phyloP scores from a whole-genome alignment of 2,797 vertebrate species.

The Emydoidea blandingii region DNA sequence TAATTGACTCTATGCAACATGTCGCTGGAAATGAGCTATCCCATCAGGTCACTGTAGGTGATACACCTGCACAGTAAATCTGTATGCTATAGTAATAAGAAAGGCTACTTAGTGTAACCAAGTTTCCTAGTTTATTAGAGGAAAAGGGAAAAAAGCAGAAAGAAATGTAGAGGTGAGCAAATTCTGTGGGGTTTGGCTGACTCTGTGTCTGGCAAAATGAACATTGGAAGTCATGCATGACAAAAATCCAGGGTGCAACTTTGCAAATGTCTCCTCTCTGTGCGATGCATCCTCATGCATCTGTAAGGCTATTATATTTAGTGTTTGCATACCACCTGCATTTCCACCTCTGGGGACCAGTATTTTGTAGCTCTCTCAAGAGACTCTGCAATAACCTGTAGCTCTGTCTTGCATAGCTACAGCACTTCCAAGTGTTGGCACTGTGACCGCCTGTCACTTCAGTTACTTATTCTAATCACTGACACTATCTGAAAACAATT shows the following conservation, averaged over 20 bases:
- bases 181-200: neutral
- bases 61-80: neutral
- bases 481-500: neutral
- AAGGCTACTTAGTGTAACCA: neutral
- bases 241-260: neutral
- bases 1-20: neutral
- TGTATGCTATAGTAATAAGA: neutral
- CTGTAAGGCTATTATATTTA: neutral
- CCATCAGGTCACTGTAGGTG: neutral
- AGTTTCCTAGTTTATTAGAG: neutral
- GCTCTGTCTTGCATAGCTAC: neutral
- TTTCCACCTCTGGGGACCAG: neutral
- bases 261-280: neutral
- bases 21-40: neutral
- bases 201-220: neutral
- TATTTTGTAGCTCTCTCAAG: neutral
- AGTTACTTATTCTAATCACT: conserved; percentile 36
- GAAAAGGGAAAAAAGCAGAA: neutral
- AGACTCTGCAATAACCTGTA: neutral
- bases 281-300: neutral
- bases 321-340: conserved; percentile 1
- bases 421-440: neutral
- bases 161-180: neutral
- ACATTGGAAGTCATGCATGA: neutral
- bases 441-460: neutral